These are phyloP conservation scores for Spilarctia lutea DNA, from an alignment of 2,888 invertebrate genomes.

Conservation along the genomic window DNA sequence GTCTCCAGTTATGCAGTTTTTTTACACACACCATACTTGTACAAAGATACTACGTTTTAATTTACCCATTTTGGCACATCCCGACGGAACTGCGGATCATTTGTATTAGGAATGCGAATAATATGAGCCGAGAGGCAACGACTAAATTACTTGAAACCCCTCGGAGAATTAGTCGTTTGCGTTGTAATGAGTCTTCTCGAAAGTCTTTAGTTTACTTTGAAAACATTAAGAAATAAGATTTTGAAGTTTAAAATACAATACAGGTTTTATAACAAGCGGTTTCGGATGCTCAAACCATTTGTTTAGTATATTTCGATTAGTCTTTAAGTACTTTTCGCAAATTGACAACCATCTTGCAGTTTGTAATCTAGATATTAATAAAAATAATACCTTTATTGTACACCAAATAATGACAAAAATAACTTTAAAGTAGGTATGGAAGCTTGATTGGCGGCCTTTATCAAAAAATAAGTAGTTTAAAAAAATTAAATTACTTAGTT, in stretches of 20 bases:
- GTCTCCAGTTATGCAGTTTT: slow-evolving; percentile 62
- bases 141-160: slow-evolving; percentile 64
- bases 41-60: slow-evolving; percentile 75
- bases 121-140: slow-evolving; percentile 71
- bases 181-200: slow-evolving; percentile 59
- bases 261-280: not conserved
- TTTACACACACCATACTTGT: slow-evolving; percentile 68
- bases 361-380: too few relatives aligned
- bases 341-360: too few relatives aligned
- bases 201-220: slow-evolving; percentile 54
- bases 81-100: slow-evolving; percentile 76
- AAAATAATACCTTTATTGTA: too few relatives aligned
- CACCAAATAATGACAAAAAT: too few relatives aligned
- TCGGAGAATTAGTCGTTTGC: slow-evolving; percentile 58
- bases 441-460: too few relatives aligned
- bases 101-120: slow-evolving; percentile 76
- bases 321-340: too few relatives aligned
- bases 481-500: too few relatives aligned
- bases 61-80: slow-evolving; percentile 83
- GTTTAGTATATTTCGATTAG: too few relatives aligned
- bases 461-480: too few relatives aligned
- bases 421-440: too few relatives aligned
- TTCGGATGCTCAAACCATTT: too few relatives aligned
- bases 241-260: not conserved
- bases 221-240: slow-evolving; percentile 44